Evolutionary conservation across 2,888 invertebrate species (phyloP).

Genomic region (Archips xylosteana): DNA sequence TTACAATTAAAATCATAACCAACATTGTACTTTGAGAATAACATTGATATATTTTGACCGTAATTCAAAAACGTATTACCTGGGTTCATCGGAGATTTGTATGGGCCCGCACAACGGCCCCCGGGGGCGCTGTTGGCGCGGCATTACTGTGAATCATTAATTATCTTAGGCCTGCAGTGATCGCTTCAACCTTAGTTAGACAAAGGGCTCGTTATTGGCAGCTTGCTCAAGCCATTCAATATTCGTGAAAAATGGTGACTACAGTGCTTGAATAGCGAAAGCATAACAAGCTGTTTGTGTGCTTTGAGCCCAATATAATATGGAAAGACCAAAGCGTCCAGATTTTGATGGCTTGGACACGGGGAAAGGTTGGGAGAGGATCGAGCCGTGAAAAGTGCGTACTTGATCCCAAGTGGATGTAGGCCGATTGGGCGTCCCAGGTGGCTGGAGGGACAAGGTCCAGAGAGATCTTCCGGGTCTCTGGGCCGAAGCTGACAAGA

Average conservation of each 20-base stretch:
- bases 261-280: too few relatives aligned
- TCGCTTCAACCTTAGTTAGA: slow-evolving; percentile 57
- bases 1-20: not conserved
- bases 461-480: too few relatives aligned
- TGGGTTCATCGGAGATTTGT: slow-evolving; percentile 66
- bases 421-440: too few relatives aligned
- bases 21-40: not conserved
- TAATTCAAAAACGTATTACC: slow-evolving; percentile 64
- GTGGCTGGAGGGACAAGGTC: too few relatives aligned
- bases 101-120: slow-evolving; percentile 59
- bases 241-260: not conserved
- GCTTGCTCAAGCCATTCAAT: not conserved
- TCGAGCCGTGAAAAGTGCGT: too few relatives aligned
- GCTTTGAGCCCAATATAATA: too few relatives aligned
- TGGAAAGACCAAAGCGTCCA: too few relatives aligned
- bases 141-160: slow-evolving; percentile 72
- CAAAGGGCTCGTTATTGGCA: slow-evolving; percentile 32
- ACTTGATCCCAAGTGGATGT: too few relatives aligned
- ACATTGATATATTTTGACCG: slow-evolving; percentile 28
- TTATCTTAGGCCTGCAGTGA: slow-evolving; percentile 67
- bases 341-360: too few relatives aligned
- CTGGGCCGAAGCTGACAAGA: too few relatives aligned
- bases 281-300: too few relatives aligned
- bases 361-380: too few relatives aligned
- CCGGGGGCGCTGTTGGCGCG: slow-evolving; percentile 68